phyloP scores from a whole-genome alignment of 2,797 vertebrate genomes.

The Scolopax rusticola region DNA sequence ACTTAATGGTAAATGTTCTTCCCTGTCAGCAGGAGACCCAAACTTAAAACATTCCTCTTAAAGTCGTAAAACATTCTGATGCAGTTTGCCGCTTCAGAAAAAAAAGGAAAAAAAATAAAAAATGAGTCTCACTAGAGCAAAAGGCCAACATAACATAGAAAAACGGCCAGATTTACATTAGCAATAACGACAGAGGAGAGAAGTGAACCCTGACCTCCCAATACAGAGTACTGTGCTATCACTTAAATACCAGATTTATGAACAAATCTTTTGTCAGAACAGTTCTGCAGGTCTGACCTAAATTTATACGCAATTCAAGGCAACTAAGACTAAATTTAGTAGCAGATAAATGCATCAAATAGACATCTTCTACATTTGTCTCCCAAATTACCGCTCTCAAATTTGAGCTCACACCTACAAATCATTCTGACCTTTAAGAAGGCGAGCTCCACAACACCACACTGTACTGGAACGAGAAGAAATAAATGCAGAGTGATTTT shows the following conservation, averaged over 20 bases:
- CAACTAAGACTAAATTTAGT: background rate
- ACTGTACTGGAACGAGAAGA: background rate
- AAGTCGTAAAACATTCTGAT: background rate
- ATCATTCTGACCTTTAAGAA: conserved; percentile 21
- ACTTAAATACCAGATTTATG: conserved; percentile 9
- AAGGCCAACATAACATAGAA: background rate
- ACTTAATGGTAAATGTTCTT: background rate
- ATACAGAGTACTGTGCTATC: background rate
- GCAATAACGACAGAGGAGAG: background rate
- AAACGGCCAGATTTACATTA: background rate
- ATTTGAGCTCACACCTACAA: conserved; percentile 11
- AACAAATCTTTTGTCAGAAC: background rate
- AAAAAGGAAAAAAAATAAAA: background rate
- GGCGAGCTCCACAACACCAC: background rate
- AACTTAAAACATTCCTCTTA: background rate
- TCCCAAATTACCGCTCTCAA: background rate
- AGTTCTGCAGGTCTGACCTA: conserved; percentile 8
- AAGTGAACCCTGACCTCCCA: background rate
- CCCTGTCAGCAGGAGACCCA: background rate
- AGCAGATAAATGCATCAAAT: background rate
- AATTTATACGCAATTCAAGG: background rate
- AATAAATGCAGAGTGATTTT: background rate
- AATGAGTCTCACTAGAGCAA: accelerated
- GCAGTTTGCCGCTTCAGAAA: background rate
- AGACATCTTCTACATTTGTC: background rate